Percentiles rank a stretch among this genome's conserved stretches.
These are phyloP conservation scores for Mixornis gularis DNA, from an alignment of 2,113 vertebrate genomes.

Conservation along the genomic window DNA sequence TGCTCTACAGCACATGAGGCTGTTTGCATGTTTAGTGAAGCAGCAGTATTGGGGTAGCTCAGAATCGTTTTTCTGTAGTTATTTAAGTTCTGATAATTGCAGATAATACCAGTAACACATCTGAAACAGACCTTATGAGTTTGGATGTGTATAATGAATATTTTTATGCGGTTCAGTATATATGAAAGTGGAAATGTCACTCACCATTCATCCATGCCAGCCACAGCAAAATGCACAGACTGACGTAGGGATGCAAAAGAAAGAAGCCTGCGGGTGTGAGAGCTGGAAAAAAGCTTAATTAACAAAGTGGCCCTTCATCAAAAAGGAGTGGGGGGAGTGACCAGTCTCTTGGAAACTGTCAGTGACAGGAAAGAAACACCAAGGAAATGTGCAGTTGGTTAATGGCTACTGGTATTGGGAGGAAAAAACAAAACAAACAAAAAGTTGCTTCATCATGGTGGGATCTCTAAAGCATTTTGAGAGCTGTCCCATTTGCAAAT, in stretches of 20 bases:
- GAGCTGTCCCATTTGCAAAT: background rate
- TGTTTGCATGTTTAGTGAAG: background rate
- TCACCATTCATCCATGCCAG: background rate
- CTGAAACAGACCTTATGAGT: background rate
- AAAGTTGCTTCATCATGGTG: conserved; percentile 4
- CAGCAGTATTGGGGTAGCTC: background rate
- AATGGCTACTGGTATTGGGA: background rate
- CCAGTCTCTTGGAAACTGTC: conserved; percentile 5
- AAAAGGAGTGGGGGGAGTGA: background rate
- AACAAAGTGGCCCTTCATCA: conserved; percentile 34
- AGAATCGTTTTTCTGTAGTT: background rate
- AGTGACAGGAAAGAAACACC: background rate
- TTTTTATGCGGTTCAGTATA: background rate
- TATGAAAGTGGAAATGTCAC: background rate
- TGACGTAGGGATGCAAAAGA: background rate
- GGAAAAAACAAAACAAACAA: conserved; percentile 7
- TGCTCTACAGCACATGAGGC: background rate
- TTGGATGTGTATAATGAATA: background rate
- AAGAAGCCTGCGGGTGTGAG: background rate
- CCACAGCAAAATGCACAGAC: background rate
- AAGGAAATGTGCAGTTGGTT: background rate
- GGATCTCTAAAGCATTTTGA: background rate
- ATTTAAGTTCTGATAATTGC: background rate
- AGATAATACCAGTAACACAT: background rate
- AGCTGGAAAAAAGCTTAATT: conserved; percentile 22